A percentile compares a stretch with the other conserved stretches of the same genome.
These are phyloP conservation scores for Elysia crispata DNA, from an alignment of 2,888 invertebrate species.

Conservation along the genomic window DNA sequence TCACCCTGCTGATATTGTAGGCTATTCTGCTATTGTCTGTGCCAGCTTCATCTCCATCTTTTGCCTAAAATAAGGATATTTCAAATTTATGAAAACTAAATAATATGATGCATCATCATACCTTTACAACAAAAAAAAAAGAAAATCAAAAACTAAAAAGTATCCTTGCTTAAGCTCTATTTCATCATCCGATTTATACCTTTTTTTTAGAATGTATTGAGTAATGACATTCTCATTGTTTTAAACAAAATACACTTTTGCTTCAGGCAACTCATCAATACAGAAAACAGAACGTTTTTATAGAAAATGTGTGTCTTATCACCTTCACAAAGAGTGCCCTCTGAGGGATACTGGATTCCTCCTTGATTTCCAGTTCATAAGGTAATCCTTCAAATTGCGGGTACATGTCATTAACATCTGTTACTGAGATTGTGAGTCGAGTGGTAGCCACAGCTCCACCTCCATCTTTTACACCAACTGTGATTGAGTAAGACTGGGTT, in stretches of 20 bases:
- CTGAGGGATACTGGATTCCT: conserved; percentile 78
- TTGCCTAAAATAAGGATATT: conserved; percentile 80
- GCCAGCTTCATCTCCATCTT: conserved; percentile 84
- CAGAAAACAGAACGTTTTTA: no score
- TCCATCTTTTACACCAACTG: conserved; percentile 88
- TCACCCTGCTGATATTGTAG: conserved; percentile 50
- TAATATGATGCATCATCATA: neutral
- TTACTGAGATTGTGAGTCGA: conserved; percentile 64
- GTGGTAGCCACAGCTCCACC: conserved; percentile 80
- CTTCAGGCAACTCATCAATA: no score
- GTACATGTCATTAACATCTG: conserved; percentile 71
- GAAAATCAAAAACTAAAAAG: neutral
- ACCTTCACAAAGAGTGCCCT: conserved; percentile 83
- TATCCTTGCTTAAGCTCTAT: no score
- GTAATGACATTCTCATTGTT: no score
- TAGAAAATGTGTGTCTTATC: conserved; percentile 13
- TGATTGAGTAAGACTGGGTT: conserved; percentile 87
- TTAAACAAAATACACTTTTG: no score
- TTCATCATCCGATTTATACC: neutral
- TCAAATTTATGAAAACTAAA: neutral
- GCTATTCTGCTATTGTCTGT: conserved; percentile 64
- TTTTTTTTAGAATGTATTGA: neutral
- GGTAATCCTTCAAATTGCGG: conserved; percentile 65
- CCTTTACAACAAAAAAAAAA: no score
- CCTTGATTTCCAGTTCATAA: conserved; percentile 81